These are phyloP conservation scores for Cordilura impudica DNA, from an alignment of 2,888 invertebrate genomes.

Conservation along the genomic window DNA sequence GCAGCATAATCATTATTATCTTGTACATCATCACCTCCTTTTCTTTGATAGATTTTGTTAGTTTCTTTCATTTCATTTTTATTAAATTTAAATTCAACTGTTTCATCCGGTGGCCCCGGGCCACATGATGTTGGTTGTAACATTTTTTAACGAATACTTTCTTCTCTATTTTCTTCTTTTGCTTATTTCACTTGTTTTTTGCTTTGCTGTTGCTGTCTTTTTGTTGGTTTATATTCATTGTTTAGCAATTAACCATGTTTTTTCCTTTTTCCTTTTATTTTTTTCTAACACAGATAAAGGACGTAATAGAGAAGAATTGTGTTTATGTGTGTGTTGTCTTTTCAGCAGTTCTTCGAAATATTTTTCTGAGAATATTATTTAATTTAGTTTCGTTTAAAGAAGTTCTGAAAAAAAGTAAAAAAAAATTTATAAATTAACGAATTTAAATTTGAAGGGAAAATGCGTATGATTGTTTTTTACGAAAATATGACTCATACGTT, in stretches of 20 bases:
- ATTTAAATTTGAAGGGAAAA: too few species aligned
- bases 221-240: constrained; percentile 66
- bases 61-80: constrained; percentile 35
- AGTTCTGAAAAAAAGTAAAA: too few species aligned
- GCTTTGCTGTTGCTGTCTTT: constrained; percentile 49
- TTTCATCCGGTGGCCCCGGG: constrained; percentile 73
- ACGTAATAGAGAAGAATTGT: background rate
- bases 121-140: constrained; percentile 77
- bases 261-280: constrained; percentile 47
- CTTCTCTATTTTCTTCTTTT: constrained; percentile 30
- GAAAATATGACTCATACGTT: too few species aligned
- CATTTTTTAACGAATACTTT: constrained; percentile 69
- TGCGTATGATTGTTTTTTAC: too few species aligned
- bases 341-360: background rate
- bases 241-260: constrained; percentile 72
- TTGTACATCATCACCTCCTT: background rate
- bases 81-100: constrained; percentile 55
- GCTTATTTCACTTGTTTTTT: constrained; percentile 16
- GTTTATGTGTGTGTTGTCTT: background rate
- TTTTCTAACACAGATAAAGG: constrained; percentile 20
- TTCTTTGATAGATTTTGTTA: constrained; percentile 13
- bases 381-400: too few species aligned
- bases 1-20: constrained; percentile 8
- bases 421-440: too few species aligned
- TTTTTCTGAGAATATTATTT: too few species aligned